Conservation (phyloP, 1,140 invertebrate species). For the Grapholita molesta region DNA sequence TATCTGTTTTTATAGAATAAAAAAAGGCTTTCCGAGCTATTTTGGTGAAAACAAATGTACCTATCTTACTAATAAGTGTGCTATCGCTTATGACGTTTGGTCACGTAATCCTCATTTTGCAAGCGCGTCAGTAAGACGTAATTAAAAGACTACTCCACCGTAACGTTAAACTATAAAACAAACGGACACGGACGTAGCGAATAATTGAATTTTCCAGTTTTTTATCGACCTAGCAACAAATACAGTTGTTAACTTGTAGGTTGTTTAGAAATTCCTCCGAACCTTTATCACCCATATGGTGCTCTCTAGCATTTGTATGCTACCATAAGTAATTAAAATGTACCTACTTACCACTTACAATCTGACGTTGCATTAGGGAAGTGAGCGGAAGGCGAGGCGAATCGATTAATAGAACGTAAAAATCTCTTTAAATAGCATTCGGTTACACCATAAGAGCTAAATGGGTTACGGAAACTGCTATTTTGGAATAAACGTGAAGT, state of each 20-base stretch:
- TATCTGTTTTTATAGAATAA: no score
- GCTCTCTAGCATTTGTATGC: no score
- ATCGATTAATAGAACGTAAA: neutral
- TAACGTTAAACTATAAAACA: neutral
- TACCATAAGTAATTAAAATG: neutral
- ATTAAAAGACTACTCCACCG: neutral
- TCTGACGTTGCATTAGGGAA: neutral
- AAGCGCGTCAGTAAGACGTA: neutral
- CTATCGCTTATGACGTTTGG: neutral
- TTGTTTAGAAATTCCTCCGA: no score
- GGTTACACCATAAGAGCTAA: neutral
- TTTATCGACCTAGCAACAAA: neutral
- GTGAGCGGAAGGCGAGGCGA: neutral
- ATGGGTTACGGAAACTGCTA: neutral
- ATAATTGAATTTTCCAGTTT: neutral
- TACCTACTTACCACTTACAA: no score
- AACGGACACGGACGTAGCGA: neutral
- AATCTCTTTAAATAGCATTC: neutral
- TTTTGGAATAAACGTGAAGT: no score
- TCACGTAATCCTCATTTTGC: neutral
- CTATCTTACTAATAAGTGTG: no score
- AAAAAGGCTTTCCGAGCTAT: no score
- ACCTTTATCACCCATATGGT: no score
- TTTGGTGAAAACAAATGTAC: no score
- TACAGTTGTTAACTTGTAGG: neutral